These are phyloP conservation scores for Calyptommatus sinebrachiatus DNA, from an alignment of 2,113 vertebrate genomes.

Conservation along the genomic window DNA sequence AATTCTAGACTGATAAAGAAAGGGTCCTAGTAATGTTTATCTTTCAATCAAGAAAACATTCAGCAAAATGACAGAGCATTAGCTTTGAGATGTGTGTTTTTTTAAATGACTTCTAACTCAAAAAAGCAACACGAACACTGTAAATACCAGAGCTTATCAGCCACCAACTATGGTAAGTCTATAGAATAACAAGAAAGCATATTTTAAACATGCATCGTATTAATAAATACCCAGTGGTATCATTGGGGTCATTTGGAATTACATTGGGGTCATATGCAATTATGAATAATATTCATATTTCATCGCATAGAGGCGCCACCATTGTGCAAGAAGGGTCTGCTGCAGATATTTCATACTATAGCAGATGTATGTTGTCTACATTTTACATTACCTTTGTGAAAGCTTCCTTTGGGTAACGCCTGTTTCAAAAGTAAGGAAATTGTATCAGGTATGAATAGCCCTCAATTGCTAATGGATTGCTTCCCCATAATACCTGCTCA, in stretches of 20 bases:
- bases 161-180: neutral
- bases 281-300: no score
- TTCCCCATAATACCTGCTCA: neutral
- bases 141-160: neutral
- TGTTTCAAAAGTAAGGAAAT: no score
- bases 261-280: no score
- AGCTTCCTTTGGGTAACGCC: no score
- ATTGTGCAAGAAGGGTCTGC: no score
- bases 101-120: neutral
- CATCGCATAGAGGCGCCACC: no score
- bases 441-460: no score
- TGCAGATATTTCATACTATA: no score
- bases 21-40: no score
- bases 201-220: neutral
- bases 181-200: neutral
- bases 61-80: neutral
- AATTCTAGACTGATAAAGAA: neutral
- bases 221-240: neutral
- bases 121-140: neutral
- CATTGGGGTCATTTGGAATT: neutral
- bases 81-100: neutral
- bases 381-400: no score
- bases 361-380: no score
- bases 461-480: no score
- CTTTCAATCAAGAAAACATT: neutral